These are phyloP conservation scores for Nyctereutes procyonoides DNA, from an alignment of 2,113 vertebrate species.

Conservation along the genomic window DNA sequence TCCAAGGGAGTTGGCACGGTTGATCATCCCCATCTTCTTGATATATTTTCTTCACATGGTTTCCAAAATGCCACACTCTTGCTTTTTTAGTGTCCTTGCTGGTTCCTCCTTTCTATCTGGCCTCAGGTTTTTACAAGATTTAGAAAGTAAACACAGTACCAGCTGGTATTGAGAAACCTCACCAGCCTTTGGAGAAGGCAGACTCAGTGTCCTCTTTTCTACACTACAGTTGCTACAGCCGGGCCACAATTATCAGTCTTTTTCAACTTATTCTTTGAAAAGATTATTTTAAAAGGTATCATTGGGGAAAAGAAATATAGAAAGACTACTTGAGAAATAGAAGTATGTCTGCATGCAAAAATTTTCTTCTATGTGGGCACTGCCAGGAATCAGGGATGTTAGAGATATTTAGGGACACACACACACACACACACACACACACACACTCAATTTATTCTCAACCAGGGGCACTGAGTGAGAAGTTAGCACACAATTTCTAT, in stretches of 20 bases:
- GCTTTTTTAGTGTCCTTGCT: neutral
- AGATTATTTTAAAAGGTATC: neutral
- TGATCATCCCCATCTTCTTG: neutral
- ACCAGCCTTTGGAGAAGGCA: neutral
- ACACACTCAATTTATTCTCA: constrained; percentile 62
- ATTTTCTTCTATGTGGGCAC: neutral
- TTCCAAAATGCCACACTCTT: rapidly evolving
- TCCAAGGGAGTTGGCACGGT: neutral
- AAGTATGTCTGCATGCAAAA: neutral
- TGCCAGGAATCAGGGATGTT: no score
- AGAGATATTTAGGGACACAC: neutral
- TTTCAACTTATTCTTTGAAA: neutral
- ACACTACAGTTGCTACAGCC: no score
- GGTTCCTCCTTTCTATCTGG: neutral
- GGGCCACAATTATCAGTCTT: neutral
- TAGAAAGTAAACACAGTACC: neutral
- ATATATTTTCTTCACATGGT: neutral
- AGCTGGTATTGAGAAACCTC: neutral
- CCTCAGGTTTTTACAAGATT: neutral
- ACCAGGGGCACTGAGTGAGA: constrained; percentile 57
- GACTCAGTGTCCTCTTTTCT: rapidly evolving
- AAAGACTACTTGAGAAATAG: neutral
- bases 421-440: neutral
- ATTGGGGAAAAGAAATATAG: neutral
- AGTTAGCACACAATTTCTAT: constrained; percentile 79